Conservation (phyloP, 2,797 vertebrate genomes). For the Callimico goeldii region DNA sequence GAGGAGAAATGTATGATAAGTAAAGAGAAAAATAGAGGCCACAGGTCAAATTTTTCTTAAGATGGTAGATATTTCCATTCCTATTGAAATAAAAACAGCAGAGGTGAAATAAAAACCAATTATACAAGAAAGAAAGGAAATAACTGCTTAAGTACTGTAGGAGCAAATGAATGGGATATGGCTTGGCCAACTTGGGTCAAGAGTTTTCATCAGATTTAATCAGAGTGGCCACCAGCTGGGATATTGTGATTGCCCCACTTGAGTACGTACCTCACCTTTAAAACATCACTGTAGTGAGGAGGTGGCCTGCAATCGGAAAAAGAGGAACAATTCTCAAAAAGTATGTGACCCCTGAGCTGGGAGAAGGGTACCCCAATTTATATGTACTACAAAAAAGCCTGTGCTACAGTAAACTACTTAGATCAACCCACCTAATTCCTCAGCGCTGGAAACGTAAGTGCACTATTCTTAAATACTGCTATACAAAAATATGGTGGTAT, state of each 20-base stretch:
- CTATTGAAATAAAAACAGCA: not conserved
- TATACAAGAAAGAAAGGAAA: not conserved
- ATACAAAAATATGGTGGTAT: not conserved
- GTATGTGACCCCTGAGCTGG: not conserved
- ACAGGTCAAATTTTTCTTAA: not conserved
- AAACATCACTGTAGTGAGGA: not conserved
- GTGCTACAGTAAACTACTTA: not conserved
- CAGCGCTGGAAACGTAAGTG: not conserved
- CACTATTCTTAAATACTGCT: not conserved
- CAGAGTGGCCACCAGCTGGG: not conserved
- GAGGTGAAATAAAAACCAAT: not conserved
- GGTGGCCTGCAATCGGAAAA: not conserved
- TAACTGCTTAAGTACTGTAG: accelerated
- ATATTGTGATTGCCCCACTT: not conserved
- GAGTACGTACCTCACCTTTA: not conserved
- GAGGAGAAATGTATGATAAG: accelerated
- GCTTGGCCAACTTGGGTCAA: not conserved
- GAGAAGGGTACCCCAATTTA: not conserved
- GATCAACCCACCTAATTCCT: not conserved
- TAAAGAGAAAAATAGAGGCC: not conserved
- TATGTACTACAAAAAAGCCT: not conserved
- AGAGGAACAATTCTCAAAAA: not conserved
- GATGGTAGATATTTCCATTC: not conserved
- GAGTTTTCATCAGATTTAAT: not conserved
- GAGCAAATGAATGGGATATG: not conserved